These are phyloP conservation scores for Brachionus manjavacas DNA, from an alignment of 1,140 invertebrate genomes.

Conservation along the genomic window DNA sequence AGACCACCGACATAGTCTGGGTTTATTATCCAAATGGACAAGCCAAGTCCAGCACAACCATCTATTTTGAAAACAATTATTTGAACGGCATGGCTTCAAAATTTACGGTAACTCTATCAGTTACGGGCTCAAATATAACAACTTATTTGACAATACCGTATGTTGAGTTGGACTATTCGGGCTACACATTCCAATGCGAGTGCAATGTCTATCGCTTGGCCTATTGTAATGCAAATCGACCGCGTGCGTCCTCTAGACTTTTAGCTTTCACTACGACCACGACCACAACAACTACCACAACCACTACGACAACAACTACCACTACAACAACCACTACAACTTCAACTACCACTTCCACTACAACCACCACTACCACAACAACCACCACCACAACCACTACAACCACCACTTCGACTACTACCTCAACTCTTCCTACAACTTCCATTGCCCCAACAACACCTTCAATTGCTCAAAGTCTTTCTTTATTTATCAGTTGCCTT, in stretches of 20 bases:
- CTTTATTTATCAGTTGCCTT: neutral
- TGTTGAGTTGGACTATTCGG: neutral
- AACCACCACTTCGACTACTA: neutral
- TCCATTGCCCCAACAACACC: neutral
- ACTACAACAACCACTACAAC: slow-evolving; percentile 3
- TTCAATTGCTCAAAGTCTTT: neutral
- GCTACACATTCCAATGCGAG: slow-evolving; percentile 25
- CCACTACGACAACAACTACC: slow-evolving; percentile 9
- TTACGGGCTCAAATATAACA: neutral
- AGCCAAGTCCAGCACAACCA: neutral
- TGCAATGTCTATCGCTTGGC: slow-evolving; percentile 37
- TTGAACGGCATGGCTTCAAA: slow-evolving; percentile 6
- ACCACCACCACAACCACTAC: neutral
- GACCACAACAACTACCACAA: slow-evolving; percentile 39
- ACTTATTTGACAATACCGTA: slow-evolving; percentile 16
- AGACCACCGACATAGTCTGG: slow-evolving; percentile 31
- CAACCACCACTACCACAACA: neutral
- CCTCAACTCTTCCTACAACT: neutral
- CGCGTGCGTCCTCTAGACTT: neutral
- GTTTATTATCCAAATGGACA: slow-evolving; percentile 27
- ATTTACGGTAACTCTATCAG: neutral
- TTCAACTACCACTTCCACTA: neutral
- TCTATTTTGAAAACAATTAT: slow-evolving; percentile 38
- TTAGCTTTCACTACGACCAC: slow-evolving; percentile 28
- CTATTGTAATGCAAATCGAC: slow-evolving; percentile 12